Evolutionary conservation across 2,113 vertebrate species (phyloP).

Genomic region (Malaclemys terrapin): DNA sequence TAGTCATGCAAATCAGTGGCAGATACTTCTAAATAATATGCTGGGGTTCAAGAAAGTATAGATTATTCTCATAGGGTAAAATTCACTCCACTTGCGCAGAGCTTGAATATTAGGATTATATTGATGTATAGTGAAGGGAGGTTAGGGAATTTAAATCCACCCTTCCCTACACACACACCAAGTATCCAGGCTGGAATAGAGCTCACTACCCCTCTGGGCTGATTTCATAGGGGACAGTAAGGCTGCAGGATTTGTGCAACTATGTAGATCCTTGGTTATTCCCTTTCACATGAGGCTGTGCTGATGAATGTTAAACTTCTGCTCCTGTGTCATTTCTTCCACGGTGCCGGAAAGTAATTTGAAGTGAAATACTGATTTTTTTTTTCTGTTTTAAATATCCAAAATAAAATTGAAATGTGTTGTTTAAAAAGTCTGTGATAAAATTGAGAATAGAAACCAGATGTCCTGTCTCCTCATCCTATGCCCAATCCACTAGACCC

Average conservation of each 20-base stretch:
- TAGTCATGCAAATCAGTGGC: background rate
- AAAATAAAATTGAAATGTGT: background rate
- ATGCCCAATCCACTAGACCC: background rate
- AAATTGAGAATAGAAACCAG: background rate
- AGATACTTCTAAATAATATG: background rate
- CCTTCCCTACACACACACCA: background rate
- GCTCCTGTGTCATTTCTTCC: background rate
- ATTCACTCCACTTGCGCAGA: background rate
- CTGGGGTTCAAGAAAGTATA: background rate
- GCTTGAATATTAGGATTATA: background rate
- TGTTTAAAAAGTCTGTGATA: background rate
- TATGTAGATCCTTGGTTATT: background rate
- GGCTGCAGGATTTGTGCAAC: background rate
- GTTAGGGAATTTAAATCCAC: background rate
- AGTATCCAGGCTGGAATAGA: rapidly evolving
- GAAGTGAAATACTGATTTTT: background rate
- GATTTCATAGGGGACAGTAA: rapidly evolving
- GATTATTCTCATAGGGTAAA: background rate
- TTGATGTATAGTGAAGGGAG: background rate
- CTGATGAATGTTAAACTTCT: slow-evolving; percentile 3
- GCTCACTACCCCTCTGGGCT: background rate
- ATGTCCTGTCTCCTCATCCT: background rate
- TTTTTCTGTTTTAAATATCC: background rate
- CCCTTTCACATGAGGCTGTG: background rate
- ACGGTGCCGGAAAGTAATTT: background rate